Percentiles rank a stretch among this genome's conserved stretches.
Evolutionary conservation across 2,888 invertebrate genomes (phyloP).

Genomic region (Eupithecia pulchellata): DNA sequence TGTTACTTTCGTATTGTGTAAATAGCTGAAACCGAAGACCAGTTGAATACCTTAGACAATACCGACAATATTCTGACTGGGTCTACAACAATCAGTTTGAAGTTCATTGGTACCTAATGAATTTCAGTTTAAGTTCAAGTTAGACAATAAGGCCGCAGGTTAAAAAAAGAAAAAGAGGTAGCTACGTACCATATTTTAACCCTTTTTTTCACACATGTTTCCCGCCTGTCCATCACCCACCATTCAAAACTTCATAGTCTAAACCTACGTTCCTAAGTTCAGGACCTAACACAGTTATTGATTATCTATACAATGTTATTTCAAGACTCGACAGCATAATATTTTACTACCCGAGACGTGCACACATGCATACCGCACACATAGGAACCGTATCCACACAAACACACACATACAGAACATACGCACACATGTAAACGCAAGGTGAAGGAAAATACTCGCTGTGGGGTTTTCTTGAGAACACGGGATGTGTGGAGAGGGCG

Average conservation of each 20-base stretch:
- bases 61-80: too few species aligned
- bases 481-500: conserved; percentile 54
- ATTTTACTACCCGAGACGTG: conserved; percentile 82
- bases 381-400: conserved; percentile 35
- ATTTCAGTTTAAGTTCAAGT: too few species aligned
- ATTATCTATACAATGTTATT: conserved; percentile 86
- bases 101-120: too few species aligned
- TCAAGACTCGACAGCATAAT: conserved; percentile 84
- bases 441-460: conserved; percentile 81
- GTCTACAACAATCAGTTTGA: too few species aligned
- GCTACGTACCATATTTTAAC: too few species aligned
- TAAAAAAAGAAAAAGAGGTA: too few species aligned
- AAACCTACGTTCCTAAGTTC: conserved; percentile 51
- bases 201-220: not conserved
- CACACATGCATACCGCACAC: conserved; percentile 54
- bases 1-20: too few species aligned
- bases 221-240: conserved; percentile 31
- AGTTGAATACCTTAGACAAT: too few species aligned
- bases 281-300: conserved; percentile 79
- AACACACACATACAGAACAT: conserved; percentile 42
- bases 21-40: too few species aligned
- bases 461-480: conserved; percentile 77
- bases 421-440: conserved; percentile 50
- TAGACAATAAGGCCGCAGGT: too few species aligned
- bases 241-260: conserved; percentile 21